Base-by-base conservation (phyloP, 2,113 vertebrate species). In the Phylloscopus whistleri region DNA sequence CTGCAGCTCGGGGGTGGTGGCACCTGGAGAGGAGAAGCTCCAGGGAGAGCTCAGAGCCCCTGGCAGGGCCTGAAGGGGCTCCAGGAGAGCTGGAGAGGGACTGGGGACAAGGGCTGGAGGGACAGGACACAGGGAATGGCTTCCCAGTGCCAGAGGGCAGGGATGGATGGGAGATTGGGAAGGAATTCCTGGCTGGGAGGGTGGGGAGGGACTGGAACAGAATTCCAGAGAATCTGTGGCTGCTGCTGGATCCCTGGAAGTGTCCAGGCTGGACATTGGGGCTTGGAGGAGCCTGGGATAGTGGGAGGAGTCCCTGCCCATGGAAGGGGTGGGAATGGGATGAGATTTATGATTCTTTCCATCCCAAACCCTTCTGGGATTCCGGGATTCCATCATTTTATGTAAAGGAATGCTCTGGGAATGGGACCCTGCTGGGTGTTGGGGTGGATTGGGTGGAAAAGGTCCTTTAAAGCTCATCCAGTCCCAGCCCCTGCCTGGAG, bases 241-340 rank as follows among this genome's bases (percentile, higher is more conserved):
- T 64, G 67, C 43, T 27, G 21, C 66, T 46, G 64, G 64, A 72
- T 63, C 41, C 24, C n/a, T 72, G 56, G 64, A 0, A 69, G 12
- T 53, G n/a, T 0, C 74, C 55, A 39, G 63, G 63, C 0, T 68
- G 59, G 82, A 44, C 41, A 20, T 0, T 30, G 33, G 37, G 37
- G 37, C 37, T 46, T 7, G 70, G 70, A 56, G 8, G 35, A 41
- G 0, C 31, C 63, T 69, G 55, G 48, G 28, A 18, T 0, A 9
- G 23, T 30, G 56, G 64, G 0, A 79, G 8, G 20, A 11, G 56
- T 49, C 41, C n/a, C 30, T n/a, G n/a, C n/a, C n/a, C 37, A 17
- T 6, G 28, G 64, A 3, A 16, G 10, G 9, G 11, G 23, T 0
- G 27, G 39, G 18, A 52, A 52, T 28, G 16, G 16, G 10, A 6